Percentiles rank a stretch among this genome's conserved stretches.
These are phyloP conservation scores for Indicator maculatus DNA, from an alignment of 2,113 vertebrate genomes.

Conservation along the genomic window DNA sequence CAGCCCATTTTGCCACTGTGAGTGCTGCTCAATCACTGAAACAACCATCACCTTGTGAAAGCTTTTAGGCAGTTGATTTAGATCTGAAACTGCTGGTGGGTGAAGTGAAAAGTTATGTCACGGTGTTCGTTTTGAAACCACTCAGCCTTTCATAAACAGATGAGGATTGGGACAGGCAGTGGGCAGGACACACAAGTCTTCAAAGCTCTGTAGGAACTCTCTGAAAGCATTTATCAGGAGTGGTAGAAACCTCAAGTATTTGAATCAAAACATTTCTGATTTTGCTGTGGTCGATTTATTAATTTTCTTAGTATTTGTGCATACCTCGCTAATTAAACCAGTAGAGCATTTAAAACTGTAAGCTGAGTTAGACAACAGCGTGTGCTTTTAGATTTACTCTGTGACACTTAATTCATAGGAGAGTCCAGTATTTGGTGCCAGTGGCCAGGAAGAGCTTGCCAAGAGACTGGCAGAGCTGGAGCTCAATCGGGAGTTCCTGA, in stretches of 20 bases:
- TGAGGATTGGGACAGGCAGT: not conserved
- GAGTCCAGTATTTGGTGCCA: slow-evolving; percentile 89
- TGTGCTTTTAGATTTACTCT: not conserved
- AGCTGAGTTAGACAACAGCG: not conserved
- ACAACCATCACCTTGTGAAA: slow-evolving; percentile 3
- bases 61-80: slow-evolving; percentile 39
- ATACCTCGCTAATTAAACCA: not conserved
- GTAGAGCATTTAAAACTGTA: not conserved
- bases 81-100: slow-evolving; percentile 33
- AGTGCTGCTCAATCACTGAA: not conserved
- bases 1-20: not conserved
- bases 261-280: not conserved
- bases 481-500: slow-evolving; percentile 87
- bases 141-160: not conserved
- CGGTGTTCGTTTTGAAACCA: not conserved
- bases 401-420: slow-evolving; percentile 75
- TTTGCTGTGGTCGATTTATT: not conserved
- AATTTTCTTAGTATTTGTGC: not conserved
- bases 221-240: not conserved
- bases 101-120: slow-evolving; percentile 2
- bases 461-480: slow-evolving; percentile 93
- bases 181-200: not conserved
- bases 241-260: not conserved
- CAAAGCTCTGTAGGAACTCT: not conserved
- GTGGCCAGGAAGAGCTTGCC: slow-evolving; percentile 91